These are phyloP conservation scores for Xerus rutilus DNA, from an alignment of 2,797 vertebrate species.

Conservation along the genomic window DNA sequence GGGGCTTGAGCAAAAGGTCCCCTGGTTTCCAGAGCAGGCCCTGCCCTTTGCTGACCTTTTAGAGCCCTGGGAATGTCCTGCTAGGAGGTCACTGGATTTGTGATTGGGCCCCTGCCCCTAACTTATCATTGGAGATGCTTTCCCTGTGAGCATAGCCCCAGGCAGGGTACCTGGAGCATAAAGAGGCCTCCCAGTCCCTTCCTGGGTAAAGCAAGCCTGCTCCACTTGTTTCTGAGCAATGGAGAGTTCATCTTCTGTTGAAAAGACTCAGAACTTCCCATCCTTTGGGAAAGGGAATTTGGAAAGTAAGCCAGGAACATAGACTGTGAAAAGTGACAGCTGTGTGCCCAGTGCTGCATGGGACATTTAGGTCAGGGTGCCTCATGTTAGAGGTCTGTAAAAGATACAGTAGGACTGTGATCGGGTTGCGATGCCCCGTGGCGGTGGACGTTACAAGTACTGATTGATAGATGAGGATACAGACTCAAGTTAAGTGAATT, in stretches of 20 bases:
- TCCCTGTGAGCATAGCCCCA: neutral
- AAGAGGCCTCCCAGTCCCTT: accelerated
- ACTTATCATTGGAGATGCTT: neutral
- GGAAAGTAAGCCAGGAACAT: neutral
- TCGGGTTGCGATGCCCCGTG: too few species aligned
- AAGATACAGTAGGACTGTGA: neutral
- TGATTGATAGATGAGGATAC: neutral
- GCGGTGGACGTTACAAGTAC: neutral
- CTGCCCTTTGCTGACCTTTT: neutral
- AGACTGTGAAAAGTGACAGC: neutral
- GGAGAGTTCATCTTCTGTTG: neutral
- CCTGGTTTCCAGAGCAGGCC: neutral
- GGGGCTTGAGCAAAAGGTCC: too few species aligned
- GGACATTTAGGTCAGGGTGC: neutral
- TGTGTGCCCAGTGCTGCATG: neutral
- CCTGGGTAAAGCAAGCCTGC: accelerated
- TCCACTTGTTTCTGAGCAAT: neutral
- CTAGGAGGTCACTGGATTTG: neutral
- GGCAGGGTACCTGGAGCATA: neutral
- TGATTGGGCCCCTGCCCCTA: neutral
- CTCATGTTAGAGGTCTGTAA: neutral
- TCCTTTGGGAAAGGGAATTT: neutral
- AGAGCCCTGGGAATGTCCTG: neutral
- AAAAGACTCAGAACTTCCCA: neutral
- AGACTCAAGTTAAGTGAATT: neutral